Conservation (phyloP, 2,888 invertebrate genomes). For the Dioctria linearis region DNA sequence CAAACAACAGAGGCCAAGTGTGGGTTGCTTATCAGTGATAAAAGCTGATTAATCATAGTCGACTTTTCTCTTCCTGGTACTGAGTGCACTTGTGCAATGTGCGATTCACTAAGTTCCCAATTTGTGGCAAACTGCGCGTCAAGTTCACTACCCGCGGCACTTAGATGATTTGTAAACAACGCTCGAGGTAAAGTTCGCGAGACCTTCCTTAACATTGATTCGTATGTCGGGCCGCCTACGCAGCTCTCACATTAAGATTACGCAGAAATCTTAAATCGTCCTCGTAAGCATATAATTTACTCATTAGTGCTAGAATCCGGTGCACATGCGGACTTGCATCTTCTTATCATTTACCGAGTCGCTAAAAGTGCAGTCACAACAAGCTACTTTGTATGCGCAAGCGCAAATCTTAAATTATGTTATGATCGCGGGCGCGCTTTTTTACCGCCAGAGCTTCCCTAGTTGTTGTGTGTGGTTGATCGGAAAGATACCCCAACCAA, state of each 20-base stretch:
- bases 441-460: too few relatives aligned
- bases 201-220: constrained; percentile 42
- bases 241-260: neutral
- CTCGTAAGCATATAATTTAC: constrained; percentile 35
- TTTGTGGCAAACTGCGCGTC: constrained; percentile 13
- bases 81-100: too few relatives aligned
- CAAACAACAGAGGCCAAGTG: too few relatives aligned
- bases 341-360: too few relatives aligned
- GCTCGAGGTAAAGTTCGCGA: constrained; percentile 12
- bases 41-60: neutral
- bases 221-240: constrained; percentile 21
- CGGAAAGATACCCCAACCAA: too few relatives aligned
- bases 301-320: constrained; percentile 5
- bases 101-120: neutral
- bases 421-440: neutral
- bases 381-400: neutral
- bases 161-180: constrained; percentile 14
- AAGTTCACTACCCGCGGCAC: constrained; percentile 32
- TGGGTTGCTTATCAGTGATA: too few relatives aligned
- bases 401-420: neutral
- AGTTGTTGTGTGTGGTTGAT: too few relatives aligned
- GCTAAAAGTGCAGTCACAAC: neutral
- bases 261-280: constrained; percentile 8
- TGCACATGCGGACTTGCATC: neutral
- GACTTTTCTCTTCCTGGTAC: neutral